Conservation (phyloP, 2,888 invertebrate genomes). For the Lasioglossum marginatum region DNA sequence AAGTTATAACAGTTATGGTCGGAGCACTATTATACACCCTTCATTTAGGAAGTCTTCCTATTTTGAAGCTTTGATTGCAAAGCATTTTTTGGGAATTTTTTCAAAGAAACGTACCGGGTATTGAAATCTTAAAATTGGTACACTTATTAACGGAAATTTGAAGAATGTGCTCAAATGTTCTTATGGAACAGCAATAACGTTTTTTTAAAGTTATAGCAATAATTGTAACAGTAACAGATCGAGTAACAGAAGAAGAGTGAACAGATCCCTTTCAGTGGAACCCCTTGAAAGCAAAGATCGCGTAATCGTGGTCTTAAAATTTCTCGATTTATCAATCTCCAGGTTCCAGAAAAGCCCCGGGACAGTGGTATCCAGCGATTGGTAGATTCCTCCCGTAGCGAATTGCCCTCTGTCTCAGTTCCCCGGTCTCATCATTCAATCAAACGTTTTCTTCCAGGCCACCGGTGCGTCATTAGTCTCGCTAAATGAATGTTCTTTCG, state of each 20-base stretch:
- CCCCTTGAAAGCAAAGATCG: neutral
- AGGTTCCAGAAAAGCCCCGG: neutral
- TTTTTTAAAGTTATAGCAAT: neutral
- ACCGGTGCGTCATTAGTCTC: conserved; percentile 34
- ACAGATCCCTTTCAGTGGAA: neutral
- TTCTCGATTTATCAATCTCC: neutral
- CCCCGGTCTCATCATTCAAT: conserved; percentile 17
- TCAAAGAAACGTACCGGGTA: neutral
- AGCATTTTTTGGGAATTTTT: neutral
- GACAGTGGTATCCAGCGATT: conserved; percentile 7
- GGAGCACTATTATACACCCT: neutral
- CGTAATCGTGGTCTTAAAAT: neutral
- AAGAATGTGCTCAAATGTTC: neutral
- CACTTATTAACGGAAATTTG: neutral
- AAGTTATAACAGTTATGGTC: neutral
- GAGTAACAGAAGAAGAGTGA: too few relatives aligned
- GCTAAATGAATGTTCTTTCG: conserved; percentile 46
- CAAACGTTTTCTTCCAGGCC: conserved; percentile 20
- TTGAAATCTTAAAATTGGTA: neutral
- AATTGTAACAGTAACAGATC: too few relatives aligned
- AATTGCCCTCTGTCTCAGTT: neutral
- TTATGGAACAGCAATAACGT: neutral
- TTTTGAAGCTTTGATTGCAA: neutral
- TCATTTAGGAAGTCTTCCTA: neutral
- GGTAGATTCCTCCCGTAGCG: neutral